Conservation (phyloP, 2,113 vertebrate species). For the Oncorhynchus tshawytscha region DNA sequence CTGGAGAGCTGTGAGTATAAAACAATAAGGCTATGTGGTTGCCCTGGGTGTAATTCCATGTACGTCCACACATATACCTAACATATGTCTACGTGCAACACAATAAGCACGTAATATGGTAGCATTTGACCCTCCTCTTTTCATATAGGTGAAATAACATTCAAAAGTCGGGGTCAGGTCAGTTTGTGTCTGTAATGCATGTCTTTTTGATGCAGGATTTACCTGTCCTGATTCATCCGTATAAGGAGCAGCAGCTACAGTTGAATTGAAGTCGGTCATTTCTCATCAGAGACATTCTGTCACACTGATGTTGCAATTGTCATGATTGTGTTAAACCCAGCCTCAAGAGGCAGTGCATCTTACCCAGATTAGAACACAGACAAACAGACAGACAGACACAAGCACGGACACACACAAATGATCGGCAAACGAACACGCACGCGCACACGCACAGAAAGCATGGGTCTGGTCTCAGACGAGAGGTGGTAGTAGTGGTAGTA, state of each 20-base stretch:
- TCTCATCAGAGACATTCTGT: slow-evolving; percentile 6
- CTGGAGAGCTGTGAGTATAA: slow-evolving; percentile 91
- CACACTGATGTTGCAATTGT: slow-evolving; percentile 6
- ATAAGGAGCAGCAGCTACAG: neutral
- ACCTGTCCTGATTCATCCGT: slow-evolving; percentile 2
- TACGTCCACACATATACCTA: neutral
- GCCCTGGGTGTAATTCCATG: neutral
- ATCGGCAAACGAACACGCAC: neutral
- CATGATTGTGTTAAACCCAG: neutral
- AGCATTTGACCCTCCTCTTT: slow-evolving; percentile 1
- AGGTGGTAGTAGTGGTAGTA: slow-evolving; percentile 16
- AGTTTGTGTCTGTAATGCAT: slow-evolving; percentile 34
- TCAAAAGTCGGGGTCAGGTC: slow-evolving; percentile 34
- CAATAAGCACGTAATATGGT: neutral
- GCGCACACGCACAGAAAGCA: slow-evolving; percentile 18
- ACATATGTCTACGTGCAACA: too few relatives aligned
- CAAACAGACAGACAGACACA: neutral
- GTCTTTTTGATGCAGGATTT: slow-evolving; percentile 30
- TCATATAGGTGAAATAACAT: slow-evolving; percentile 14
- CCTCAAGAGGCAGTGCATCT: neutral
- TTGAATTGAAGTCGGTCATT: slow-evolving; percentile 5
- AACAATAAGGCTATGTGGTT: neutral
- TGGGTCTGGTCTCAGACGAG: slow-evolving; percentile 49
- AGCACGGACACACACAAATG: neutral
- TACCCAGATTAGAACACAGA: neutral